These are phyloP conservation scores for Eristalis intricaria DNA, from an alignment of 2,888 invertebrate species.

Conservation along the genomic window DNA sequence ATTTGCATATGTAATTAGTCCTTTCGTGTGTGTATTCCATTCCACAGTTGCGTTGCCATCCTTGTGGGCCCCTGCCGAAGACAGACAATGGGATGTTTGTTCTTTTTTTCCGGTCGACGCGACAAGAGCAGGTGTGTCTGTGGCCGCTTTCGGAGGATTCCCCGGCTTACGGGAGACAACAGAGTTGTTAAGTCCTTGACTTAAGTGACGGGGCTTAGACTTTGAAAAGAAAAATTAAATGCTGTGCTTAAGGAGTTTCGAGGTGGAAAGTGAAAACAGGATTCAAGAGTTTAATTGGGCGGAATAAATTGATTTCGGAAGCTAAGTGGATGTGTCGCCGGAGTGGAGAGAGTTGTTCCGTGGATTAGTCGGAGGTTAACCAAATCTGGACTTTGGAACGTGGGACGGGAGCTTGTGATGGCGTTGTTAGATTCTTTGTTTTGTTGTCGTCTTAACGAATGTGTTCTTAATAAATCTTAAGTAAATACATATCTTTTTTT, in stretches of 20 bases:
- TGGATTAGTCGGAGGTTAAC: not conserved
- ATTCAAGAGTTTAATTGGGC: not conserved
- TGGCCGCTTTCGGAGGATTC: slow-evolving; percentile 44
- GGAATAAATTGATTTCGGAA: not conserved
- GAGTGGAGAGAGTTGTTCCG: not conserved
- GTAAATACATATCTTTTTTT: too few relatives aligned
- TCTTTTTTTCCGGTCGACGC: not conserved
- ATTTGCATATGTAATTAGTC: slow-evolving; percentile 74
- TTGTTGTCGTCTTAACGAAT: too few relatives aligned
- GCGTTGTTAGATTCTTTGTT: too few relatives aligned
- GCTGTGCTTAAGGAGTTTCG: slow-evolving; percentile 10
- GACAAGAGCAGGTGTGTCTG: slow-evolving; percentile 26
- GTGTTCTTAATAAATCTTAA: too few relatives aligned
- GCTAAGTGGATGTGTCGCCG: not conserved
- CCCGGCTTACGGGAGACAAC: slow-evolving; percentile 46
- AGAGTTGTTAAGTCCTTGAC: slow-evolving; percentile 62
- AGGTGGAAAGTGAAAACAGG: slow-evolving; percentile 43
- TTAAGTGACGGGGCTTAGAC: slow-evolving; percentile 50
- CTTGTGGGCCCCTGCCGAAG: not conserved
- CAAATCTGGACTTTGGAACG: not conserved
- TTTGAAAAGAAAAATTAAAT: slow-evolving; percentile 42
- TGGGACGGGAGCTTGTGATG: too few relatives aligned
- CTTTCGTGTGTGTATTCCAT: slow-evolving; percentile 46
- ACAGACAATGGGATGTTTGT: slow-evolving; percentile 33
- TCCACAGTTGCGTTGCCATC: not conserved